Evolutionary conservation across 2,113 vertebrate genomes (phyloP).

Genomic region (Caretta caretta): DNA sequence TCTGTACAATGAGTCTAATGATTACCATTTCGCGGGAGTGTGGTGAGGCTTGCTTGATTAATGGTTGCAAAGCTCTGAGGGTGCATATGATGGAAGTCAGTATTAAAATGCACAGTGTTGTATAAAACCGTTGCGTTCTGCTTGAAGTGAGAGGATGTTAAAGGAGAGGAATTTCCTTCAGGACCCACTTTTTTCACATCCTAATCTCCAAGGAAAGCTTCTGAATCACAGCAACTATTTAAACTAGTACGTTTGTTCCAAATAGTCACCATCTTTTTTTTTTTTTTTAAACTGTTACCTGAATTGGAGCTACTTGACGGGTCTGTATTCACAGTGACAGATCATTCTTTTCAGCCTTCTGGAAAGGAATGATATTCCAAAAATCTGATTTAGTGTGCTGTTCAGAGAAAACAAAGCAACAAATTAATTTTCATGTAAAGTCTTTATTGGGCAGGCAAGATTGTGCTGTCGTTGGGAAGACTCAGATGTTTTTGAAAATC

Average conservation of each 20-base stretch:
- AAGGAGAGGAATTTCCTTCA: background rate
- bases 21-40: constrained; percentile 40
- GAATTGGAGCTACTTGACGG: background rate
- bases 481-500: background rate
- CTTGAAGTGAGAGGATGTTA: constrained; percentile 29
- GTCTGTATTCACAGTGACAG: background rate
- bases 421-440: constrained; percentile 42
- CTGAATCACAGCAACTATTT: constrained; percentile 18
- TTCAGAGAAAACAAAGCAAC: background rate
- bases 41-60: background rate
- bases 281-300: background rate
- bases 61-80: constrained; percentile 24
- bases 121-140: constrained; percentile 1
- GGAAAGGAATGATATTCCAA: background rate
- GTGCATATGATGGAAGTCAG: background rate
- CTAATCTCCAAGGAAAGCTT: background rate
- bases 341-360: background rate
- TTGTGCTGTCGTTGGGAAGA: background rate
- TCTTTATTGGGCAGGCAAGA: background rate
- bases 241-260: constrained; percentile 29
- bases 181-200: background rate
- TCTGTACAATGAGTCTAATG: constrained; percentile 53
- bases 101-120: background rate
- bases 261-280: constrained; percentile 19
- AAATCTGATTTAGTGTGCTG: background rate